phyloP scores from a whole-genome alignment of 2,888 invertebrate species.

The Thymelicus sylvestris region DNA sequence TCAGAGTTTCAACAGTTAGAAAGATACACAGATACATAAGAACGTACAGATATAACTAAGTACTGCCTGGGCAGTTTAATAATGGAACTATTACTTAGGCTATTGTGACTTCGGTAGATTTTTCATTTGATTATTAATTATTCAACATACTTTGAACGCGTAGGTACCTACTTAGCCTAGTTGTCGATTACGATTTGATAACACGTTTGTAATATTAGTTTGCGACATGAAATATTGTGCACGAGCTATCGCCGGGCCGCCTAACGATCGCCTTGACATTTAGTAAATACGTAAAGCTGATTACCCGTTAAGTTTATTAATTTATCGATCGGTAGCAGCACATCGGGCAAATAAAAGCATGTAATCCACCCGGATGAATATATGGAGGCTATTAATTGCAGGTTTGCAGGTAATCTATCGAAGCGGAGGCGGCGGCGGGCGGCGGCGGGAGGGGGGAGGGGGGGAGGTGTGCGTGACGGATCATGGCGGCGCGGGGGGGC shows the following conservation, averaged over 20 bases:
- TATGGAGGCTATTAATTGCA: slow-evolving; percentile 81
- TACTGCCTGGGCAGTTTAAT: neutral
- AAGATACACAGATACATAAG: too few species aligned
- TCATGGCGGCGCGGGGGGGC: slow-evolving; percentile 82
- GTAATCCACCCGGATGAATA: slow-evolving; percentile 77
- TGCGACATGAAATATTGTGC: slow-evolving; percentile 29
- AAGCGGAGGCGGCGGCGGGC: slow-evolving; percentile 59
- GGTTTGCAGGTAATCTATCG: slow-evolving; percentile 80
- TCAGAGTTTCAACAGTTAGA: neutral
- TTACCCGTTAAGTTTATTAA: slow-evolving; percentile 51
- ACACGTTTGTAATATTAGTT: slow-evolving; percentile 25
- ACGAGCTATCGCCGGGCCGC: slow-evolving; percentile 16
- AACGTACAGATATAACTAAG: too few species aligned
- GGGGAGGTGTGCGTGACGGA: slow-evolving; percentile 78
- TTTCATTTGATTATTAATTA: too few species aligned
- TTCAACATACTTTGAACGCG: neutral
- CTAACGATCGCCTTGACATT: slow-evolving; percentile 38
- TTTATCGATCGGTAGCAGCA: slow-evolving; percentile 56
- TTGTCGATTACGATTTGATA: slow-evolving; percentile 29
- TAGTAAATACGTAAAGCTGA: slow-evolving; percentile 40
- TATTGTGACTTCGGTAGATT: too few species aligned
- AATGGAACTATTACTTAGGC: too few species aligned
- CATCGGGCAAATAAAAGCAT: slow-evolving; percentile 69
- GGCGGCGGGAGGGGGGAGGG: slow-evolving; percentile 41
- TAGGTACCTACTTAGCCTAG: neutral